Conservation (phyloP, 92 coral and sea anemone species). For the Blastomussa wellsi region DNA sequence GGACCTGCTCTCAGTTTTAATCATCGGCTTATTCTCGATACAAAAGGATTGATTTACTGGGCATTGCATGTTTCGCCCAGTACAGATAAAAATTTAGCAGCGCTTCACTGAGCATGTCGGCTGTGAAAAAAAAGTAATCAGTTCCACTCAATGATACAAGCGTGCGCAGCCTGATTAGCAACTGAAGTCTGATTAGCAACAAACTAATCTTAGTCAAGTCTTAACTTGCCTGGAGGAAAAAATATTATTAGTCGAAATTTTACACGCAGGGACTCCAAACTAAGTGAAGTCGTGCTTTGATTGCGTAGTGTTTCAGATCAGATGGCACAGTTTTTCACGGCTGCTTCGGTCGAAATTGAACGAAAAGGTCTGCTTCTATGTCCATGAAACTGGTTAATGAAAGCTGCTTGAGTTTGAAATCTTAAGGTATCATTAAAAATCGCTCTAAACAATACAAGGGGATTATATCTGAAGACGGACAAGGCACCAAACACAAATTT, state of each 20-base stretch:
- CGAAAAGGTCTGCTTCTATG: not conserved
- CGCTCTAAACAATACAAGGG: not conserved
- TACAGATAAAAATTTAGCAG: not conserved
- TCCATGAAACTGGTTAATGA: not conserved
- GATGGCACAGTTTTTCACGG: not conserved
- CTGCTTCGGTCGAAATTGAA: not conserved
- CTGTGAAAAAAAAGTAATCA: not conserved
- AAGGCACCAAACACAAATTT: not conserved
- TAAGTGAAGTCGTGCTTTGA: not conserved
- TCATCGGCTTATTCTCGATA: not conserved
- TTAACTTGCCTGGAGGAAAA: not conserved
- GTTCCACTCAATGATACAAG: not conserved
- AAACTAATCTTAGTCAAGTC: not conserved
- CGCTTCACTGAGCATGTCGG: not conserved
- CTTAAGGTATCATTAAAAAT: not conserved
- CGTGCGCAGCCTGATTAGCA: not conserved
- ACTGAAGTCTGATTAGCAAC: not conserved
- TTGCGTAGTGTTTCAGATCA: not conserved
- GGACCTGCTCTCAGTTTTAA: not conserved
- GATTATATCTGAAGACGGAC: not conserved
- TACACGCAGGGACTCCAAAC: not conserved
- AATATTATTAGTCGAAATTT: not conserved
- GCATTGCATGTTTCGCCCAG: not conserved
- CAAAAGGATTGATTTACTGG: not conserved
- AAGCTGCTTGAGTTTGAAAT: not conserved